Base-by-base conservation (phyloP, 2,888 invertebrate genomes). In the Meiosimyza platycephala region DNA sequence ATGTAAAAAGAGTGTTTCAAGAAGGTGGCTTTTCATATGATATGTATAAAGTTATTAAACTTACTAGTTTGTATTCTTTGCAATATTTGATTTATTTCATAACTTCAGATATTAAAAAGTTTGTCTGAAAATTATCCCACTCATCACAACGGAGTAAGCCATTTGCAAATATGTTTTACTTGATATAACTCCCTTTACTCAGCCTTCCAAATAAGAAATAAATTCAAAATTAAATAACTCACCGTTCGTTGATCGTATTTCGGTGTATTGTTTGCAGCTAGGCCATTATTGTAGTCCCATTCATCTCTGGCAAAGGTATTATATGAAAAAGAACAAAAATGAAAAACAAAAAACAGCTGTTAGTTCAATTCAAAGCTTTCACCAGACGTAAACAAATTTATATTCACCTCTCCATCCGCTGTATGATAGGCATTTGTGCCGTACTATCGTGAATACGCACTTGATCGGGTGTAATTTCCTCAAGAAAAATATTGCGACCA, bases 401-500 rank as follows among this genome's bases (percentile, higher is more conserved):
- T 77, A 81, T 85, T 88, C 86, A 91, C 91, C 90, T 89, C 85
- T 85, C 89, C 78, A 90, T 88, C 81, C 90, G 90, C 84, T 92
- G 91, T 82, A 93, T 92, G 80, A 92, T 89, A 57, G 92, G 91
- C 82, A 90, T 89, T 85, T 93, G 91, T 50, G 93, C 90, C 1
- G 93, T 92, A 84, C 93, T 92, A 84, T 94, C 94, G 82, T 94
- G 94, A 80, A 94, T 93, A 81, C 92, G 91, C 79, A 94, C 94
- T 89, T 94, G 93, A 65, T 90, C 91, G 11, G 94, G 92, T 83
- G 93, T 92, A 80, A 95, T 92, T 87, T 94, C 93, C 83, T 92
- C 92, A 54, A 84, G 72, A 65, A 84, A 84, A 60, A 84, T 79
- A 65, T 83, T 84, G 9, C 71, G 74, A 15, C 68, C 75, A 40